Evolutionary conservation across 2,888 invertebrate genomes (phyloP), one percentile per base, ranked within the genome.

Genomic region (Seira musarum): DNA sequence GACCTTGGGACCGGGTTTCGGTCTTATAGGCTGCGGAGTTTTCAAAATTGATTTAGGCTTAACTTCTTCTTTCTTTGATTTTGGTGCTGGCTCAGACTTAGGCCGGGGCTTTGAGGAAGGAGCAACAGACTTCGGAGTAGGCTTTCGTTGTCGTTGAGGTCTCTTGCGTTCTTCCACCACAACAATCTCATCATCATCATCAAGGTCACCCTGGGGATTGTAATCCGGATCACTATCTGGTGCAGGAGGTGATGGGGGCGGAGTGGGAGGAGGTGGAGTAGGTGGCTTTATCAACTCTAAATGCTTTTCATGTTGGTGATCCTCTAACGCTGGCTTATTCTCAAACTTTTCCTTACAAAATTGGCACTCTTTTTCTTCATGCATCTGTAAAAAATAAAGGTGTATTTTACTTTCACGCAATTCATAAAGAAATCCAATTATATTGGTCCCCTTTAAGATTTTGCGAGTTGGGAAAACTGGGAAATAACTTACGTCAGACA

Each of bases 361-460:
- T 22, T 76, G 60, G 21, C 80, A 81, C 46, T 65, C 22, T 17
- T 81, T 81, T 40, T 81, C 80, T 64, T 76, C 80, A 15, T 81
- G 80, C 80, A 81, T 81, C 80, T 81, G 46, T 6, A 65, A 65
- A 61, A n/a, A n/a, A n/a, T n/a, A n/a, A n/a, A n/a, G n/a, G n/a
- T n/a, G n/a, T n/a, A n/a, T n/a, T n/a, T n/a, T n/a, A n/a, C n/a
- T n/a, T n/a, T n/a, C n/a, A n/a, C n/a, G n/a, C n/a, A n/a, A n/a
- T n/a, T n/a, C n/a, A n/a, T n/a, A n/a, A n/a, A n/a, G n/a, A n/a
- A n/a, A n/a, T n/a, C n/a, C n/a, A n/a, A n/a, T n/a, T n/a, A n/a
- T n/a, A n/a, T n/a, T n/a, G n/a, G n/a, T n/a, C n/a, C n/a, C n/a
- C n/a, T 40, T 40, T 40, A 13, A 40, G 40, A 40, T 40, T 40